Percentiles rank a stretch among this genome's conserved stretches.
These are phyloP conservation scores for Balaeniceps rex DNA, from an alignment of 2,113 vertebrate species.

Conservation along the genomic window DNA sequence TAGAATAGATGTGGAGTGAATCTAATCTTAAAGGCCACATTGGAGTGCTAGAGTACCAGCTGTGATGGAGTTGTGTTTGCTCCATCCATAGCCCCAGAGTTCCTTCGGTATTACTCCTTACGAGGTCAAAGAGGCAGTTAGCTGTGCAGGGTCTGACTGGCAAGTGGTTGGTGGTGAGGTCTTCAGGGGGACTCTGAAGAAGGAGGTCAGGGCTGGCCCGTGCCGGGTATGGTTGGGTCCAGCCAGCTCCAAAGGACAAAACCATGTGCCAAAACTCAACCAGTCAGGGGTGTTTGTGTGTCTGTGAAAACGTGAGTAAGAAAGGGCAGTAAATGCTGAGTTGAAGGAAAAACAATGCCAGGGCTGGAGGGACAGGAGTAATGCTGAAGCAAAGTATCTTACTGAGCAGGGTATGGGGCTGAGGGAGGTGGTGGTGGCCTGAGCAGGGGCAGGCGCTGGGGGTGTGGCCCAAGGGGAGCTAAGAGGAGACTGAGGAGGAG, in stretches of 20 bases:
- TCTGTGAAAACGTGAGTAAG: background rate
- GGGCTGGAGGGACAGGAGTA: background rate
- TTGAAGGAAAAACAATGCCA: background rate
- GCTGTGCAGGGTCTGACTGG: background rate
- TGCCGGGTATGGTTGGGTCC: too few species aligned
- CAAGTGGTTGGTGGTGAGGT: background rate
- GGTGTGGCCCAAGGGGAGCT: background rate
- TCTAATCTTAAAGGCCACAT: background rate
- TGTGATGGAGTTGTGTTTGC: background rate
- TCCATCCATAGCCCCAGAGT: background rate
- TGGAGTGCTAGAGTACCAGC: background rate
- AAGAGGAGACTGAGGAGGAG: background rate
- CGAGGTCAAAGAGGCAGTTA: background rate
- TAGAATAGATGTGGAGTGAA: background rate
- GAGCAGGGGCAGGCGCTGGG: background rate
- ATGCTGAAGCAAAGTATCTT: background rate
- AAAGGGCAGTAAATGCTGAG: background rate
- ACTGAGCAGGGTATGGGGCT: background rate
- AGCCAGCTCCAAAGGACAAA: background rate
- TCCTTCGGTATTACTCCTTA: background rate
- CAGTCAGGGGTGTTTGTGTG: background rate
- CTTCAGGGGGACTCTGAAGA: background rate
- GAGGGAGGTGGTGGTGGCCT: background rate
- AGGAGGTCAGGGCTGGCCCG: background rate
- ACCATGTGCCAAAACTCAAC: accelerated